Percentiles rank a stretch among this genome's conserved stretches.
Conservation (phyloP, 2,113 vertebrate genomes). For the Microtus montanus region DNA sequence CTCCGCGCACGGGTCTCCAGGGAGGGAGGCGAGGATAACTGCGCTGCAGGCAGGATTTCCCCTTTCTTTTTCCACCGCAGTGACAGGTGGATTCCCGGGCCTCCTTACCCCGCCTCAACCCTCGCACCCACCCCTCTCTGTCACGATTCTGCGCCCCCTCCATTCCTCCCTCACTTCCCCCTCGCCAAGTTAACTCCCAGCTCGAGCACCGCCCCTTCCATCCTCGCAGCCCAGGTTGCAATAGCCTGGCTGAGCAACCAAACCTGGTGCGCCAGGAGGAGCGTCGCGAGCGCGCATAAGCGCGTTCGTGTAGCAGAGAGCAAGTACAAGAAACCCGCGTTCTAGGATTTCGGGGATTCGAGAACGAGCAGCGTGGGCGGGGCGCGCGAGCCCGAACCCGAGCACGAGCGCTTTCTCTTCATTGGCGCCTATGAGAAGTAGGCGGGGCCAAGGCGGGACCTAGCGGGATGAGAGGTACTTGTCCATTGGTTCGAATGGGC, state of each 20-base stretch:
- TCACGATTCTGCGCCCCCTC: slow-evolving; percentile 8
- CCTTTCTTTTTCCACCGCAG: slow-evolving; percentile 63
- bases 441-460: not conserved
- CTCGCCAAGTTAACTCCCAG: not conserved
- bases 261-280: slow-evolving; percentile 57
- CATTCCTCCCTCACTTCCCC: not conserved
- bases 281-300: slow-evolving; percentile 45
- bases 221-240: slow-evolving; percentile 68
- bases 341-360: not conserved
- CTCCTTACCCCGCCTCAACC: slow-evolving; percentile 10
- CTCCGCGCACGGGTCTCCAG: slow-evolving; percentile 42
- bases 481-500: slow-evolving; percentile 39
- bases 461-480: not conserved
- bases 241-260: slow-evolving; percentile 73
- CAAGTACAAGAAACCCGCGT: not conserved
- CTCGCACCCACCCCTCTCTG: slow-evolving; percentile 44
- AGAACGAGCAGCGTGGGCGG: slow-evolving; percentile 63
- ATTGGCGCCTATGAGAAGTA: slow-evolving; percentile 53
- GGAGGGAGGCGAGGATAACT: slow-evolving; percentile 55
- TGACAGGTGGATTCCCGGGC: slow-evolving; percentile 74
- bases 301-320: slow-evolving; percentile 32
- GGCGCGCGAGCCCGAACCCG: slow-evolving; percentile 47
- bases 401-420: slow-evolving; percentile 53
- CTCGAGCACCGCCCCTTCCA: slow-evolving; percentile 54
- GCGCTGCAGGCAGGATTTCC: slow-evolving; percentile 74